A percentile compares a stretch with the other conserved stretches of the same genome.
Evolutionary conservation across 1,140 invertebrate species (phyloP).

Genomic region (Metopolophium dirhodum): DNA sequence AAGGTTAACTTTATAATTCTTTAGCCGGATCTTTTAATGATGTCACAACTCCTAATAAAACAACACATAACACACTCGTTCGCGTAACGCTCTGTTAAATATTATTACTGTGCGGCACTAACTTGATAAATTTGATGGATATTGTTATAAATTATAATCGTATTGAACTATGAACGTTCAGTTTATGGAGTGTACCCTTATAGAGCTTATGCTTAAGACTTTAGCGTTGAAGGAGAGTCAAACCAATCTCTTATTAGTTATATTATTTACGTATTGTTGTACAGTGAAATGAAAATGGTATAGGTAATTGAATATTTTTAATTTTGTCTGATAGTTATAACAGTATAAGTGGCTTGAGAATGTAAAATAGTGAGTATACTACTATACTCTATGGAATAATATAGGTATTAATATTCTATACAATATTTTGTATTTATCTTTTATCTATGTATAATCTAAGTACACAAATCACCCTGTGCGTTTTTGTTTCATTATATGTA

Average conservation of each 20-base stretch:
- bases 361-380: neutral
- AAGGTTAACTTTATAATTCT: slow-evolving; percentile 5
- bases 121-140: neutral
- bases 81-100: neutral
- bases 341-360: neutral
- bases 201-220: neutral
- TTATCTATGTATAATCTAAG: neutral
- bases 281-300: neutral
- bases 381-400: neutral
- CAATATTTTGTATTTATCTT: neutral
- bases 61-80: neutral
- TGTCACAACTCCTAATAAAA: neutral
- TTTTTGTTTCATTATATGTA: neutral
- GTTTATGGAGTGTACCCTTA: neutral
- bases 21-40: neutral
- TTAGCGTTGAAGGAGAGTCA: neutral
- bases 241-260: neutral
- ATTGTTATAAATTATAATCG: neutral
- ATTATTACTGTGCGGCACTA: neutral
- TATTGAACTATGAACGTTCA: neutral
- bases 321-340: neutral
- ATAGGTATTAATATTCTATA: slow-evolving; percentile 8
- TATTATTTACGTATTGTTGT: neutral
- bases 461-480: neutral
- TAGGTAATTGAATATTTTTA: neutral